Evolutionary conservation across 2,797 vertebrate genomes (phyloP).

Genomic region (Periophthalmus magnuspinnatus): DNA sequence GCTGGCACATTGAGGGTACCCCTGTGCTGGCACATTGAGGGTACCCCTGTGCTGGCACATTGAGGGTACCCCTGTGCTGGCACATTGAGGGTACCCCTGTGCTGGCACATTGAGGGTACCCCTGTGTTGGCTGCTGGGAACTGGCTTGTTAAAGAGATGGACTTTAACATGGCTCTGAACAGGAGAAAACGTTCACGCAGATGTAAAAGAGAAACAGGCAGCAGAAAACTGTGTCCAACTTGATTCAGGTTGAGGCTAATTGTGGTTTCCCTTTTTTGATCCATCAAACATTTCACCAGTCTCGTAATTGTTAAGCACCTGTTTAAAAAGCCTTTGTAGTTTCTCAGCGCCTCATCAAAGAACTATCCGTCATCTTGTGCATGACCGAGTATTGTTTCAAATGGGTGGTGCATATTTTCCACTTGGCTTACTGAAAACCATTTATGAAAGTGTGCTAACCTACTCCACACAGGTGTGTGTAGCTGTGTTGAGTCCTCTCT

Average conservation of each 20-base stretch:
- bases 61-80: too few relatives aligned
- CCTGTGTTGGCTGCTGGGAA: too few relatives aligned
- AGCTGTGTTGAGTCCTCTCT: conserved; percentile 29
- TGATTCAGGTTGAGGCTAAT: conserved; percentile 54
- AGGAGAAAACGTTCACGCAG: too few relatives aligned
- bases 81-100: too few relatives aligned
- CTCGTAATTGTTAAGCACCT: conserved; percentile 47
- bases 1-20: too few relatives aligned
- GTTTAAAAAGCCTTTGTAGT: conserved; percentile 53
- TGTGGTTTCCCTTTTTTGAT: conserved; percentile 56
- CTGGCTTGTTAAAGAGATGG: too few relatives aligned
- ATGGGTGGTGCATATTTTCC: conserved; percentile 56
- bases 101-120: too few relatives aligned
- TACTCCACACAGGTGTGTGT: conserved; percentile 41
- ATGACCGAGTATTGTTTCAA: conserved; percentile 42
- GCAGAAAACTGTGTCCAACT: conserved; percentile 46
- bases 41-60: too few relatives aligned
- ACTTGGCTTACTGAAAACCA: conserved; percentile 48
- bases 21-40: too few relatives aligned
- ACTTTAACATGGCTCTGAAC: too few relatives aligned
- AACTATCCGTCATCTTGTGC: conserved; percentile 40
- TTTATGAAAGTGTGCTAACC: conserved; percentile 55
- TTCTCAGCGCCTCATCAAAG: conserved; percentile 42
- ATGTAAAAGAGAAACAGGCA: conserved; percentile 65
- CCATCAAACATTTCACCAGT: conserved; percentile 44